Percentiles rank a stretch among this genome's conserved stretches.
Conservation (phyloP, 2,113 vertebrate species). For the Nematolebias whitei region DNA sequence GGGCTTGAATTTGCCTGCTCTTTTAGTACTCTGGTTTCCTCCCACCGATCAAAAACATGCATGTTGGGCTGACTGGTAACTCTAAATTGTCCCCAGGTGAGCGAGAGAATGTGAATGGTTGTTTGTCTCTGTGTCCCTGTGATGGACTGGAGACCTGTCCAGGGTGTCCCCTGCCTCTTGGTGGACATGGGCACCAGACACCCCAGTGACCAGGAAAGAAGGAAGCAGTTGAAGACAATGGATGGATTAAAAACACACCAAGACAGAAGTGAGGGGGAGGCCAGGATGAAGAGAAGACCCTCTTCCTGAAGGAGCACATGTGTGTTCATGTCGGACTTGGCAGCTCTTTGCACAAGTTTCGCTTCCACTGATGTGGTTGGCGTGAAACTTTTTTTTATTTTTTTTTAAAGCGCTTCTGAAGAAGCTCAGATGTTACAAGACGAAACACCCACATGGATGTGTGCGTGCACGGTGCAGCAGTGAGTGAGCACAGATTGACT, state of each 20-base stretch:
- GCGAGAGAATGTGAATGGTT: no score
- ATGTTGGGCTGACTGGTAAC: no score
- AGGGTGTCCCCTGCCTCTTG: no score
- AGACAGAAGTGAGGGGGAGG: constrained; percentile 38
- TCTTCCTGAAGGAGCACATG: constrained; percentile 46
- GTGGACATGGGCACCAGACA: no score
- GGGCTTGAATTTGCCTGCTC: no score
- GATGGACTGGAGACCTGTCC: no score
- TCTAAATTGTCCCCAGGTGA: no score
- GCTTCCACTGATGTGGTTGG: constrained; percentile 71
- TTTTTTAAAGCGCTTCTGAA: constrained; percentile 72
- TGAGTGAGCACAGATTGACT: constrained; percentile 70
- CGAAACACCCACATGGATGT: constrained; percentile 69
- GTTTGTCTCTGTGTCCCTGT: no score
- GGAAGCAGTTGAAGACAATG: no score
- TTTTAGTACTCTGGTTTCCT: no score
- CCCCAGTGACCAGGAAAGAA: no score
- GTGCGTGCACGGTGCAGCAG: constrained; percentile 53
- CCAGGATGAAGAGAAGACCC: constrained; percentile 49
- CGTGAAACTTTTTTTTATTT: constrained; percentile 78
- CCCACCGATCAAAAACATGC: no score
- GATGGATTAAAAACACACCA: constrained; percentile 69
- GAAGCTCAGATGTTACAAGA: constrained; percentile 74
- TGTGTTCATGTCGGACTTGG: constrained; percentile 64
- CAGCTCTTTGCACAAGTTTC: constrained; percentile 75